Evolutionary conservation across 2,888 invertebrate species (phyloP), one percentile per base, ranked within the genome.

Genomic region (Nomada ruficornis): DNA sequence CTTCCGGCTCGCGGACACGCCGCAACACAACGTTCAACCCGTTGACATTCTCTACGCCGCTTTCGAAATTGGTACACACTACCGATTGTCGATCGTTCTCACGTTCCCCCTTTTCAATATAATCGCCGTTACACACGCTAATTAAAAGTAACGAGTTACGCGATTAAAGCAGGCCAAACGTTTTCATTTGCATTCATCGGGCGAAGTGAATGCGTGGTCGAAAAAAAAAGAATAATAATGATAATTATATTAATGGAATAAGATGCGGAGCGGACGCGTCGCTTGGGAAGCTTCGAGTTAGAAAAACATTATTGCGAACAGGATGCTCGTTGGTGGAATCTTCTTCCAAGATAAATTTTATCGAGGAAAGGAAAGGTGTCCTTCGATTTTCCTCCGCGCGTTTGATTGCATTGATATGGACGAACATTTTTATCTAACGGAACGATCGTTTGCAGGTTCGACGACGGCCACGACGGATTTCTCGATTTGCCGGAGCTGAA

Each of bases 401-500:
- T 15, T 10, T 3, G 15, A 47, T 47, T 15, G 36, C 47, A 15
- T 47, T 10, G 15, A 47, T 13, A 47, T 10, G 13, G 47, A 47
- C 15, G 47, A 47, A 15, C 3, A 60, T 0, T 15, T 36, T 2
- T 15, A 20, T 23, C 26, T 64, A 47, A 44, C 10, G n/a, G 20
- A 2, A 26, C 15, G 18, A n/a, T 73, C 59, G 1, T 10, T 75
- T 55, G 2, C 95, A 99, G 98, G 94, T 99, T 97, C 94, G 98
- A 99, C 93, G 97, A 96, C 83, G 97, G 97, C 59, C 96, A 95
- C 85, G 98, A 99, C 94, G 98, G 98, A 57, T 98, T 96, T 93
- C 95, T 99, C 88, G 98, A 98, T 94, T 94, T 99, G 85, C 96
- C 96, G 42, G 99, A 99, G 94, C 95, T 99, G 86, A 99, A 99